Percentiles rank a stretch among this genome's conserved stretches.
These are phyloP conservation scores for Nannoperca australis DNA, from an alignment of 2,797 vertebrate species.

Conservation along the genomic window DNA sequence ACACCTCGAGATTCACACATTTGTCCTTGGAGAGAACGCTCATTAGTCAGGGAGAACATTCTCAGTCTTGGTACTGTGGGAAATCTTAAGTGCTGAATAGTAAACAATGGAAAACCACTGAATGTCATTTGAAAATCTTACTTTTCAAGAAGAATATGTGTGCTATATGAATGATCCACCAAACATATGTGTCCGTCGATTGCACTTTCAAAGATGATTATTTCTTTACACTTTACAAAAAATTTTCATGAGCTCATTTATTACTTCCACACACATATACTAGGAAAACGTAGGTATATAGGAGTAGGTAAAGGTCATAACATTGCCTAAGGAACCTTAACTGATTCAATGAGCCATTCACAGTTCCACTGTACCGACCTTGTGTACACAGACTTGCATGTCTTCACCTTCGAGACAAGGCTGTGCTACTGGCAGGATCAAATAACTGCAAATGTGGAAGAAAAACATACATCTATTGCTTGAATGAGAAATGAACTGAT, in stretches of 20 bases:
- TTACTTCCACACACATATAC: neutral
- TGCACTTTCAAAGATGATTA: neutral
- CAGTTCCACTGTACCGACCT: too few relatives aligned
- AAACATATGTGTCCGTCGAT: neutral
- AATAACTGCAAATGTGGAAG: neutral
- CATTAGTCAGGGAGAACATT: conserved; percentile 3
- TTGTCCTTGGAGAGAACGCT: neutral
- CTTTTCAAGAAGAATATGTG: neutral
- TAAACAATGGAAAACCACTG: neutral
- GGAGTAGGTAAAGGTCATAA: neutral
- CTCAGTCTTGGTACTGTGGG: neutral
- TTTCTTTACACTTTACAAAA: neutral
- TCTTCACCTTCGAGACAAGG: neutral
- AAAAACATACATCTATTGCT: neutral
- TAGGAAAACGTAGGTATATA: neutral
- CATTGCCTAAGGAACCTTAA: neutral
- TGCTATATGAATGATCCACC: neutral
- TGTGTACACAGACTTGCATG: neutral
- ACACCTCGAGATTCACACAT: neutral
- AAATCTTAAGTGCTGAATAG: conserved; percentile 11
- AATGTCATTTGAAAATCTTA: neutral
- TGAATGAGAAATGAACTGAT: neutral
- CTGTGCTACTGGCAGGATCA: neutral
- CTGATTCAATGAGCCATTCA: neutral
- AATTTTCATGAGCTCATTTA: neutral